Base-by-base conservation (phyloP, 92 coral and sea anemone genomes). In the Ricordea florida region DNA sequence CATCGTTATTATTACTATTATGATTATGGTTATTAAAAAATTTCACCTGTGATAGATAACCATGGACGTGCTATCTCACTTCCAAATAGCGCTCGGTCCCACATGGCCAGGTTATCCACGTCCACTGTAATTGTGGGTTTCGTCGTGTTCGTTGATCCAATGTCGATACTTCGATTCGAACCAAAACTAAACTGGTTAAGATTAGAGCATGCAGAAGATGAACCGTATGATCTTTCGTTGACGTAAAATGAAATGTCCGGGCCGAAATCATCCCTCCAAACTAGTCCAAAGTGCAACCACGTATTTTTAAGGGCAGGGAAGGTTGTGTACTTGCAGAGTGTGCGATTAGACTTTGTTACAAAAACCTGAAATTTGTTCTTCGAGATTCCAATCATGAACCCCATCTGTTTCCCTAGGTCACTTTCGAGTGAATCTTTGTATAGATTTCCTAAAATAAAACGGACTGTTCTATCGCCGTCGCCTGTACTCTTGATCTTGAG, bases 211-310 rank as follows among this genome's bases (percentile, higher is more conserved):
- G n/a, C n/a, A n/a, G n/a, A n/a, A n/a, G n/a, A n/a, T n/a, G n/a
- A n/a, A n/a, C n/a, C n/a, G n/a, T n/a, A n/a, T n/a, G n/a, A n/a
- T 23, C 34, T 5, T 9, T 5, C 0, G 0, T 6, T 3, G 13
- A 37, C 68, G 6, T 2, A n/a, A 16, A 13, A 61, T 21, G 41
- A 20, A 15, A 37, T 23, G 5, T 37, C 33, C 1, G 28, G 10
- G 33, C 34, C 50, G 15, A 6, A 33, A n/a, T 5, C 16, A 21
- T 60, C 67, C 34, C 26, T 38, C 49, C 49, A 61, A 0, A 15
- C n/a, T n/a, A 61, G 41, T n/a, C 7, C 68, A 32, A 61, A 22
- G 6, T 61, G 51, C 14, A 41, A 23, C 68, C 68, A 61, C 8
- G 26, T 6, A 21, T 61, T 38, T 3, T 5, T n/a, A 22, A 13